These are phyloP conservation scores for Pitta sordida DNA, from an alignment of 2,113 vertebrate species.

Conservation along the genomic window DNA sequence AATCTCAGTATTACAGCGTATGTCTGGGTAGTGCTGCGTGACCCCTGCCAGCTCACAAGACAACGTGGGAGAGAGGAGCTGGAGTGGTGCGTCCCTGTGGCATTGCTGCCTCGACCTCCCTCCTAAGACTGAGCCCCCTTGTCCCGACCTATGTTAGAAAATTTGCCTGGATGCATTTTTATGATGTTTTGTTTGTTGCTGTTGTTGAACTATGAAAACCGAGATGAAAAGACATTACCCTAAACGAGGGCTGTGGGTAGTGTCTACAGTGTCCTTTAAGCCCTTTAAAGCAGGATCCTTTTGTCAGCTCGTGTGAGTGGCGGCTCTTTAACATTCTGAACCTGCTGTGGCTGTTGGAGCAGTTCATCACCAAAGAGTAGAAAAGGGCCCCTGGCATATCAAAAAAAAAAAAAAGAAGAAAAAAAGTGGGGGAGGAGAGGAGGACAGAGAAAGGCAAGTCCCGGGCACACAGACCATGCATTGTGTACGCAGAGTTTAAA, in stretches of 20 bases:
- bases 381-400: slow-evolving; percentile 65
- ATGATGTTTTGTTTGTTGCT: slow-evolving; percentile 21
- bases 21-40: background rate
- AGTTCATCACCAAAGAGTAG: slow-evolving; percentile 71
- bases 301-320: slow-evolving; percentile 68
- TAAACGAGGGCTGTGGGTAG: background rate
- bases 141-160: background rate
- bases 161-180: slow-evolving; percentile 55
- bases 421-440: background rate
- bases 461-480: slow-evolving; percentile 43
- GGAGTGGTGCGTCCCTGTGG: rapidly evolving
- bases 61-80: background rate
- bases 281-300: slow-evolving; percentile 61
- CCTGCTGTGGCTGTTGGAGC: slow-evolving; percentile 62
- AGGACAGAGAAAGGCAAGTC: slow-evolving; percentile 33
- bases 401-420: background rate
- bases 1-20: background rate
- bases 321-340: slow-evolving; percentile 75
- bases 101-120: background rate
- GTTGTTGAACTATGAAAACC: background rate
- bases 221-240: background rate
- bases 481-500: slow-evolving; percentile 48
- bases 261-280: slow-evolving; percentile 43
- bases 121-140: background rate
- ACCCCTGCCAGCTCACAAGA: background rate